Percentiles rank a stretch among this genome's conserved stretches.
Conservation (phyloP, 1,140 invertebrate genomes). For the Trichomalopsis sarcophagae region DNA sequence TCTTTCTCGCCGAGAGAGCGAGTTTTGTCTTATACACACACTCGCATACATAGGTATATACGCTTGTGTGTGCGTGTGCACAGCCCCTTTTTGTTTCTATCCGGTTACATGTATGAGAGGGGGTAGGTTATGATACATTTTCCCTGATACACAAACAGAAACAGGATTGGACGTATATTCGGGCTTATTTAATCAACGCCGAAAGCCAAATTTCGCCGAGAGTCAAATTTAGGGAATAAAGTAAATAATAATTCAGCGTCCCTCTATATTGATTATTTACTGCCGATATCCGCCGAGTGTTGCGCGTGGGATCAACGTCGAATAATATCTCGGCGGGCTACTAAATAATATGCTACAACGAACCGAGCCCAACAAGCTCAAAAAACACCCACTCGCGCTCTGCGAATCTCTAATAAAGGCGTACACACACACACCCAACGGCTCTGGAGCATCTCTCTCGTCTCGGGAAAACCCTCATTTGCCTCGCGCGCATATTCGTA, state of each 20-base stretch:
- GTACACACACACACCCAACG: too few relatives aligned
- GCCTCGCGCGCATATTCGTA: neutral
- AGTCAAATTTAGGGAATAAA: neutral
- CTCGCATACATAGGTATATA: neutral
- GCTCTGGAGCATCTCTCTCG: neutral
- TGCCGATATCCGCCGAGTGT: too few relatives aligned
- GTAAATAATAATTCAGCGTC: neutral
- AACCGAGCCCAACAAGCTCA: too few relatives aligned
- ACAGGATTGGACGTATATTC: neutral
- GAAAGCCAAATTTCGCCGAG: neutral
- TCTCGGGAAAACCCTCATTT: neutral
- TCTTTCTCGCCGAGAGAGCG: constrained; percentile 14
- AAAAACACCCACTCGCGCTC: neutral
- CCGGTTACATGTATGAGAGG: neutral
- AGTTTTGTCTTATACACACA: neutral
- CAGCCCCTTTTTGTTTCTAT: neutral
- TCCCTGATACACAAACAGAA: neutral
- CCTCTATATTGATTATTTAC: too few relatives aligned
- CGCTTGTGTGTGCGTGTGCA: too few relatives aligned
- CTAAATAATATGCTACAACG: too few relatives aligned
- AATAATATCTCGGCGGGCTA: too few relatives aligned
- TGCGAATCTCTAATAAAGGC: constrained; percentile 3
- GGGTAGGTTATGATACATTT: neutral
- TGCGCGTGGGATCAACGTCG: too few relatives aligned
- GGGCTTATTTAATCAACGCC: neutral